Conservation (phyloP, 2,888 invertebrate genomes). For the Pristionchus japonicus region DNA sequence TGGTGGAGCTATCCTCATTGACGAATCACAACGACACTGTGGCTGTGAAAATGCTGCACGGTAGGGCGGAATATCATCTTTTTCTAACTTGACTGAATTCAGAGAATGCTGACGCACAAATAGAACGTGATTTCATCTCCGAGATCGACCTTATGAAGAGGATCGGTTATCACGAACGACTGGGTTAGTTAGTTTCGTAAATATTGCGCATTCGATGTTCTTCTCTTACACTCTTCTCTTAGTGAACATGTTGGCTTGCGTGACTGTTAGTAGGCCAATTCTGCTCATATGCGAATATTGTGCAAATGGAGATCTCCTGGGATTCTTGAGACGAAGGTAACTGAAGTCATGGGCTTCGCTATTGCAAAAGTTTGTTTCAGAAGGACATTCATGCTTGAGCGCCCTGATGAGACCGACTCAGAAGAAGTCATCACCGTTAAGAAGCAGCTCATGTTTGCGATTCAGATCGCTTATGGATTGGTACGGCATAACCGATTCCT, state of each 20-base stretch:
- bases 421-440: background rate
- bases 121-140: background rate
- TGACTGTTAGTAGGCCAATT: background rate
- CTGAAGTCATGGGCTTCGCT: background rate
- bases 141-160: conserved; percentile 13
- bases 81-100: background rate
- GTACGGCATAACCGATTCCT: background rate
- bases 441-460: conserved; percentile 15
- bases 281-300: conserved; percentile 30
- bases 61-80: background rate
- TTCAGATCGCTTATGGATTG: conserved; percentile 11
- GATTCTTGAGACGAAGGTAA: background rate
- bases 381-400: background rate
- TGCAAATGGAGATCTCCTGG: conserved; percentile 7
- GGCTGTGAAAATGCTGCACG: conserved; percentile 16
- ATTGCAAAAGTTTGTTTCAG: background rate
- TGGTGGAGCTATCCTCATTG: background rate
- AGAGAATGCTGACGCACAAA: background rate
- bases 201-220: too few relatives aligned
- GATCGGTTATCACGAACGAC: conserved; percentile 27
- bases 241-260: conserved; percentile 31
- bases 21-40: background rate
- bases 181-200: background rate
- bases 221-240: background rate
- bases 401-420: background rate